These are phyloP conservation scores for Chymomyza caudatula DNA, from an alignment of 2,888 invertebrate genomes.

Conservation along the genomic window DNA sequence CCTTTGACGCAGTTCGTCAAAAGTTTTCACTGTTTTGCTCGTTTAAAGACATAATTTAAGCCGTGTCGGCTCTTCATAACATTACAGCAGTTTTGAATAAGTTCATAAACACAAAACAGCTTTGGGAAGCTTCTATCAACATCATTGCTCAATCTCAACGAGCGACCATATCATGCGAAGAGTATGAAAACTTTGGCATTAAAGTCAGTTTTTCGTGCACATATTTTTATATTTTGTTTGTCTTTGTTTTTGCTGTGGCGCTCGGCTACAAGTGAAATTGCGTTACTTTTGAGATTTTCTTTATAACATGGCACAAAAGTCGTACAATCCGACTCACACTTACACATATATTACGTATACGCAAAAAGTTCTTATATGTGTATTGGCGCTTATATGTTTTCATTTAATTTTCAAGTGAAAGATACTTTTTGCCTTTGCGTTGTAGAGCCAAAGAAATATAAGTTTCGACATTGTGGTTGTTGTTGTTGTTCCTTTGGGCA, in stretches of 20 bases:
- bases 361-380: slow-evolving; percentile 43
- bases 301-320: slow-evolving; percentile 2
- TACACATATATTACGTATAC: slow-evolving; percentile 27
- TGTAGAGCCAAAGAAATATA: slow-evolving; percentile 44
- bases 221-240: slow-evolving; percentile 17
- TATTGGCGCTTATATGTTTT: slow-evolving; percentile 51
- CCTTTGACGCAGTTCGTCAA: too few species aligned
- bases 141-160: neutral
- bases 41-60: too few species aligned
- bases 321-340: slow-evolving; percentile 6
- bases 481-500: neutral
- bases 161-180: neutral
- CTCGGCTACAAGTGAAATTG: slow-evolving; percentile 44
- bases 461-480: slow-evolving; percentile 21
- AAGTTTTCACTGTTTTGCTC: too few species aligned
- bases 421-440: slow-evolving; percentile 38
- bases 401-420: slow-evolving; percentile 65
- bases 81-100: too few species aligned
- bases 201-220: neutral
- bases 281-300: slow-evolving; percentile 60
- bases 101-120: too few species aligned
- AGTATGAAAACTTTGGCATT: neutral
- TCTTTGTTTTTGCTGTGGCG: slow-evolving; percentile 15
- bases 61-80: too few species aligned
- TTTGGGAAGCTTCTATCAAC: too few species aligned